A percentile compares a stretch with the other conserved stretches of the same genome.
Evolutionary conservation across 1,140 invertebrate species (phyloP).

Genomic region (Plodia interpunctella): DNA sequence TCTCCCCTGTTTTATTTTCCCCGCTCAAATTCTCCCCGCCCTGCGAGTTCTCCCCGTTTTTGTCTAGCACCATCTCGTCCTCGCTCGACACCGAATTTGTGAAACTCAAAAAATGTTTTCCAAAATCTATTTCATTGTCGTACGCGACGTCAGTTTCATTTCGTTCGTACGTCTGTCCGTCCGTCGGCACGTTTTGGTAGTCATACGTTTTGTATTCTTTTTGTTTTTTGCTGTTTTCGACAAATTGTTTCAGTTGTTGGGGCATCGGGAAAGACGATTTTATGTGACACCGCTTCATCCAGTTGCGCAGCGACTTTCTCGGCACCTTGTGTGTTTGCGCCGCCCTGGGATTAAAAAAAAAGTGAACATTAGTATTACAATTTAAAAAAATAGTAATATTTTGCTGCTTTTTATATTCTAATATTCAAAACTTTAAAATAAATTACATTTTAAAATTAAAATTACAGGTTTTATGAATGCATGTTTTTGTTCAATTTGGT

Average conservation of each 20-base stretch:
- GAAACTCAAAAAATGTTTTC: slow-evolving; percentile 54
- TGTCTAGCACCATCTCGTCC: slow-evolving; percentile 34
- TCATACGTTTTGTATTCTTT: slow-evolving; percentile 50
- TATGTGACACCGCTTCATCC: slow-evolving; percentile 78
- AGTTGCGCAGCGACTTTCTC: slow-evolving; percentile 73
- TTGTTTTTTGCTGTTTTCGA: slow-evolving; percentile 73
- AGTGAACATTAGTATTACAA: not conserved
- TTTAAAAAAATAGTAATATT: slow-evolving; percentile 12
- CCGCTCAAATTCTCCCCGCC: not conserved
- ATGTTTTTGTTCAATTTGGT: too few species aligned
- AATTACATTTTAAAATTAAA: too few species aligned
- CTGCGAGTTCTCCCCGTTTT: slow-evolving; percentile 22
- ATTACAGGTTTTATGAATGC: too few species aligned
- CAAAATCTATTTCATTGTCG: slow-evolving; percentile 45
- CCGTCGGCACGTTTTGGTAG: slow-evolving; percentile 5
- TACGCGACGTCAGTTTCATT: slow-evolving; percentile 31
- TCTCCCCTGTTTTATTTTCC: slow-evolving; percentile 23
- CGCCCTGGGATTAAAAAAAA: slow-evolving; percentile 57
- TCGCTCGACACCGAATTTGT: slow-evolving; percentile 47
- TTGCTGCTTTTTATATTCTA: too few species aligned
- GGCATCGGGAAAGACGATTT: slow-evolving; percentile 77
- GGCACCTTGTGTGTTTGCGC: slow-evolving; percentile 77
- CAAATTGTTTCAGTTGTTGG: slow-evolving; percentile 73
- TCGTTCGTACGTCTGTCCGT: slow-evolving; percentile 27
- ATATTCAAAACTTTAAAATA: not conserved